These are phyloP conservation scores for Ancistrus triradiatus DNA, from an alignment of 2,113 vertebrate genomes.

Conservation along the genomic window DNA sequence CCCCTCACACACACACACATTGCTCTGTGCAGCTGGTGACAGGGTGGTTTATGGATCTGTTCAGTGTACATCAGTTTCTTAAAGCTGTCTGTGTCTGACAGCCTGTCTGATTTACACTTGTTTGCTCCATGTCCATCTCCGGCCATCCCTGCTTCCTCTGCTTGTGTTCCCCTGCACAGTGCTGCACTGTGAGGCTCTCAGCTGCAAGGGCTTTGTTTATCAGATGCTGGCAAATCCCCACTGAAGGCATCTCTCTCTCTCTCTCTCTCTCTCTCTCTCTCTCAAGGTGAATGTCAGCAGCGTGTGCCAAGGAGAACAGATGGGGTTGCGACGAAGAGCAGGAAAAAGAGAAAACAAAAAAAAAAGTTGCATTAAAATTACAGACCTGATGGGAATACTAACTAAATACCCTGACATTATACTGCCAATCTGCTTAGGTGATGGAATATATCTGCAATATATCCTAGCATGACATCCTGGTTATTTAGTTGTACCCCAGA, in stretches of 20 bases:
- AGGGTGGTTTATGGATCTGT: constrained; percentile 30
- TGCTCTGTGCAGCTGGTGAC: constrained; percentile 63
- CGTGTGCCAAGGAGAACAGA: constrained; percentile 80
- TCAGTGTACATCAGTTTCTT: constrained; percentile 32
- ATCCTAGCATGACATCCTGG: background rate
- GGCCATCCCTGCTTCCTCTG: constrained; percentile 27
- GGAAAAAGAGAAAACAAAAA: constrained; percentile 33
- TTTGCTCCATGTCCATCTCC: constrained; percentile 12
- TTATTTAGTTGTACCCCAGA: too few species aligned
- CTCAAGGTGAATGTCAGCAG: constrained; percentile 60
- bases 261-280: constrained; percentile 41
- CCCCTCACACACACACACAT: constrained; percentile 21
- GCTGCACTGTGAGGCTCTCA: constrained; percentile 42
- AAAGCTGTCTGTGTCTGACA: constrained; percentile 48
- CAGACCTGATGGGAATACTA: constrained; percentile 39
- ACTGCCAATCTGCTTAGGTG: background rate
- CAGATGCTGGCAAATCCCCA: constrained; percentile 35
- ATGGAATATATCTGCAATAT: background rate
- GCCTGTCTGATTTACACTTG: constrained; percentile 51
- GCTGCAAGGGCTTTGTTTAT: constrained; percentile 49
- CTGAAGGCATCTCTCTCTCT: constrained; percentile 43
- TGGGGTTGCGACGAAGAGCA: constrained; percentile 59
- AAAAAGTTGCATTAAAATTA: constrained; percentile 37
- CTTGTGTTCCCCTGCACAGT: constrained; percentile 21
- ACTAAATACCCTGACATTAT: background rate